Evolutionary conservation across 2,797 vertebrate genomes (phyloP), one percentile per base, ranked within the genome.

Genomic region (Catamblyrhynchus diadema): DNA sequence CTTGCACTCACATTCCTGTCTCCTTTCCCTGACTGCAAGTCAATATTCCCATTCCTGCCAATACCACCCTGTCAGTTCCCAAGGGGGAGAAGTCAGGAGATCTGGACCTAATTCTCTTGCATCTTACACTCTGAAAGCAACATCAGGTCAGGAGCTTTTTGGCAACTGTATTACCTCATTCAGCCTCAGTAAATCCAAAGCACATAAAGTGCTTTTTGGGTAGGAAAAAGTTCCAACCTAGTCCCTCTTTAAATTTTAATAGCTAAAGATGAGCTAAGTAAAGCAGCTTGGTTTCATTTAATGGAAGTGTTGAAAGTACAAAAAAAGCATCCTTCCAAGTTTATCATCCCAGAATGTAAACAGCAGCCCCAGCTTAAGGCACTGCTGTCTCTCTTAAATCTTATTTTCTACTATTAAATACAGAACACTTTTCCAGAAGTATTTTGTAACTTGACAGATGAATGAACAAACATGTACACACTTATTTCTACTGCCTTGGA

Each of bases 61-160:
- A 5, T 16, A 22, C 19, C 8, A 13, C 12, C 9, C 15, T 2
- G 0, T 6, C 45, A 0, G 0, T 19, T 45, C 37, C 48, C 6
- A 4, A 2, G 1, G 6, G 37, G 7, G 12, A 30, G 4, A 75
- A 65, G 21, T 3, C 4, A 45, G 53, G 45, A 62, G 33, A 37
- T 6, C 16, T 4, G 28, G 37, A 30, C 41, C 32, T 1, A 4
- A 6, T 14, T 32, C 27, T 25, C 17, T 15, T 23, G 14, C 16
- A 2, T 6, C 1, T 18, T 20, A 10, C 12, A 9, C 12, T 23
- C 41, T 10, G 35, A 62, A 33, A 67, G 61, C 53, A 37, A 14
- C 23, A 19, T 44, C 33, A 48, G 27, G 14, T 5, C 54, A 59
- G n/a, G n/a, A 69, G 44, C 44, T 41, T 30, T 61, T 8, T 37